Evolutionary conservation across 2,888 invertebrate genomes (phyloP).

Genomic region (Acholoe squamosa): DNA sequence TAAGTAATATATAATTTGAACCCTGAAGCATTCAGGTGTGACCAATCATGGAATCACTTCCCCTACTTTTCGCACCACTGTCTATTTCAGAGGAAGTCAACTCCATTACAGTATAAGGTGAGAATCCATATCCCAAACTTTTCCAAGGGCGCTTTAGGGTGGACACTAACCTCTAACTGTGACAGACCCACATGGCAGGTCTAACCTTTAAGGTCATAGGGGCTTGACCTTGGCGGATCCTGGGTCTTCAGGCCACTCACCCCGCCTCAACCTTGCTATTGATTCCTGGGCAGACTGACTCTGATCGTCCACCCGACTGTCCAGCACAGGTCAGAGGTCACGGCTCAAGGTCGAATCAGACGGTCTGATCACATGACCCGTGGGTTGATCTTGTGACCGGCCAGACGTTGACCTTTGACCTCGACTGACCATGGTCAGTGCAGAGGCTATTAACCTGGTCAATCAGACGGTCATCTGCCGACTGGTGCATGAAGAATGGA

Average conservation of each 20-base stretch:
- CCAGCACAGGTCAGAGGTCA: conserved; percentile 45
- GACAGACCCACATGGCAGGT: conserved; percentile 13
- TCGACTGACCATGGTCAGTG: conserved; percentile 32
- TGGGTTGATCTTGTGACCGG: background rate
- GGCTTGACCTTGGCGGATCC: conserved; percentile 45
- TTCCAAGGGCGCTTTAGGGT: background rate
- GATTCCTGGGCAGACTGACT: background rate
- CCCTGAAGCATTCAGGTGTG: too few species aligned
- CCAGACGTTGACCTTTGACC: conserved; percentile 53
- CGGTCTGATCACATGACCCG: conserved; percentile 55
- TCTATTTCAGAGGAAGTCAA: too few species aligned
- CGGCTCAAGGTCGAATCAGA: background rate
- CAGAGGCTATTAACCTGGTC: conserved; percentile 57
- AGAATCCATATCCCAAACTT: too few species aligned
- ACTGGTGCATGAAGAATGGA: conserved; percentile 52
- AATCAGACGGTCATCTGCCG: conserved; percentile 40
- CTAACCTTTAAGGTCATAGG: background rate
- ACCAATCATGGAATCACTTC: too few species aligned
- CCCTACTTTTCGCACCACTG: too few species aligned
- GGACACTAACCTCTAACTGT: background rate
- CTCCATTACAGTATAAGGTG: too few species aligned
- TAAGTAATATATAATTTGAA: too few species aligned
- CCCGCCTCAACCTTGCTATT: conserved; percentile 29
- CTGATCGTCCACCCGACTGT: conserved; percentile 52
- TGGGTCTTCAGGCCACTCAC: background rate